Conservation (phyloP, 2,888 invertebrate species). For the Drosophila lutescens region DNA sequence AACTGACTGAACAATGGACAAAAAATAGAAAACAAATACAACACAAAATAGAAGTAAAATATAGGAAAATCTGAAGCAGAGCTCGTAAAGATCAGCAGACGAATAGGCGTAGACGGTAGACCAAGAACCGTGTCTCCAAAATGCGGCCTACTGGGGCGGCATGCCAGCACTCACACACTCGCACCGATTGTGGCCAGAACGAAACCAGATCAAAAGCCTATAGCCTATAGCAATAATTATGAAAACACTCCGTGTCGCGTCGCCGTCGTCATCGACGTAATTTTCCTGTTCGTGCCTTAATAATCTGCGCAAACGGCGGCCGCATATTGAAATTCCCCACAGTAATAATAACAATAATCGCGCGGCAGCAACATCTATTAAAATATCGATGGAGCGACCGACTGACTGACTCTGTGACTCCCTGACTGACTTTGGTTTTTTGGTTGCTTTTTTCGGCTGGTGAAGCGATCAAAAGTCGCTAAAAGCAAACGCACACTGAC, state of each 20-base stretch:
- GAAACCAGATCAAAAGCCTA: conserved; percentile 77
- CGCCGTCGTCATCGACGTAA: conserved; percentile 42
- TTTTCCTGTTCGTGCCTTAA: conserved; percentile 68
- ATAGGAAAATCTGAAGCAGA: conserved; percentile 11
- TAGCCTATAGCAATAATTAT: conserved; percentile 78
- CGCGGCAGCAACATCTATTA: conserved; percentile 54
- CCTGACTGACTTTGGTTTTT: conserved; percentile 15
- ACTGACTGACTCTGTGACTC: conserved; percentile 33
- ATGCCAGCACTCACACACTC: conserved; percentile 46
- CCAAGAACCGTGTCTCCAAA: conserved; percentile 49
- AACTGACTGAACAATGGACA: conserved; percentile 61
- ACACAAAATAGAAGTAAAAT: conserved; percentile 5
- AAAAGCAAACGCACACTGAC: conserved; percentile 70
- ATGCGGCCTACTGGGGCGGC: conserved; percentile 55
- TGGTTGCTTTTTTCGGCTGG: conserved; percentile 8
- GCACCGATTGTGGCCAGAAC: conserved; percentile 46
- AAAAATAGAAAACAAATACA: conserved; percentile 12
- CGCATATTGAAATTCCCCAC: conserved; percentile 70
- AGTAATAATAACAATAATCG: conserved; percentile 56
- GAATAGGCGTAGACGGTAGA: conserved; percentile 57
- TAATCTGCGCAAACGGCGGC: conserved; percentile 65
- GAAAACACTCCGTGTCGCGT: conserved; percentile 58
- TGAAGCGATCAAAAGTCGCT: conserved; percentile 61
- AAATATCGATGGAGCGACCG: conserved; percentile 39
- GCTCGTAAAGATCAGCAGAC: conserved; percentile 44